These are phyloP conservation scores for Tenebrio molitor DNA, from an alignment of 1,140 invertebrate species.

Conservation along the genomic window DNA sequence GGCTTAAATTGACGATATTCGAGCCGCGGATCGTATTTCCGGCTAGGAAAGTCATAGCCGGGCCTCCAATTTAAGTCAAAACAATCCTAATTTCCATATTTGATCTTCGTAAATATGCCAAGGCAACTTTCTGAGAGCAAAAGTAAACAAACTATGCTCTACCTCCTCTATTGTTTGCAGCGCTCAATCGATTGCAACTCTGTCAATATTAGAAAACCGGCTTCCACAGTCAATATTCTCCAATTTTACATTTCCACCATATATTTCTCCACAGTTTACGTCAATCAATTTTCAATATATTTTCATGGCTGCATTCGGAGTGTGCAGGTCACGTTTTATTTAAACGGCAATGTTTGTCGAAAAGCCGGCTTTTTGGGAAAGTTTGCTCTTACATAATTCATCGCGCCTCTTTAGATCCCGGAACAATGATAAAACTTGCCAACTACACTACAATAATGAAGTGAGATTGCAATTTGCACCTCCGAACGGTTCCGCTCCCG, in stretches of 20 bases:
- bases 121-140: conserved; percentile 31
- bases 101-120: conserved; percentile 35
- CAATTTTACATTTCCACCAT: conserved; percentile 42
- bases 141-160: conserved; percentile 38
- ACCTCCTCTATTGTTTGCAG: conserved; percentile 34
- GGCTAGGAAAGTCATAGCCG: too few species aligned
- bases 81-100: conserved; percentile 32
- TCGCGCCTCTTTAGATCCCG: conserved; percentile 6
- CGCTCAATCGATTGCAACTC: conserved; percentile 36
- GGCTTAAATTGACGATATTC: too few species aligned
- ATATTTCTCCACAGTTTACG: conserved; percentile 25
- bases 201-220: conserved; percentile 32
- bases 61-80: conserved; percentile 34
- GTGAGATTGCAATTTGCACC: conserved; percentile 22
- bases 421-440: conserved; percentile 31
- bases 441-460: conserved; percentile 23
- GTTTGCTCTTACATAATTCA: conserved; percentile 34
- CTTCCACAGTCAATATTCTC: conserved; percentile 35
- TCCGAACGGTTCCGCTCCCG: background rate
- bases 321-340: conserved; percentile 43
- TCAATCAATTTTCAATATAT: conserved; percentile 43
- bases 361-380: background rate
- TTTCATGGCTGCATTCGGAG: conserved; percentile 25
- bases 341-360: conserved; percentile 10
- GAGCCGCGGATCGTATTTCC: too few species aligned